A percentile compares a stretch with the other conserved stretches of the same genome.
phyloP scores from a whole-genome alignment of 2,113 vertebrate species.

The Upupa epops region DNA sequence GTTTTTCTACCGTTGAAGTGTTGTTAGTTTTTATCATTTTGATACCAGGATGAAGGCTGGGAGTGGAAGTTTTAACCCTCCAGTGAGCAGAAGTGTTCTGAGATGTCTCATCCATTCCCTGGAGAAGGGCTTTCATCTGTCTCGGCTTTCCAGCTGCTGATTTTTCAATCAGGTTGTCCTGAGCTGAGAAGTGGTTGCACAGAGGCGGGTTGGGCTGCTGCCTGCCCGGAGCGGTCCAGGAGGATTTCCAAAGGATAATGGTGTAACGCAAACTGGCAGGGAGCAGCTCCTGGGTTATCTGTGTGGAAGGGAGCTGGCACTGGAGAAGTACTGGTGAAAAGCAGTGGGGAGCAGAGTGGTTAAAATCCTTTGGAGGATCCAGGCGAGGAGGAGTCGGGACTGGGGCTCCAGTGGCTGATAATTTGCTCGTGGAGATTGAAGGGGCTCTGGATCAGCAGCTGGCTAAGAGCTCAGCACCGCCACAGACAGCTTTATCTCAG shows the following conservation, averaged over 20 bases:
- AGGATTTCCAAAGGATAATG: constrained; percentile 29
- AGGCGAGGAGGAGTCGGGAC: not conserved
- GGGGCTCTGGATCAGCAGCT: not conserved
- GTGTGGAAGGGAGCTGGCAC: not conserved
- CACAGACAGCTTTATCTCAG: not conserved
- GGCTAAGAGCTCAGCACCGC: not conserved
- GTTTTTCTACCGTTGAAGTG: not conserved
- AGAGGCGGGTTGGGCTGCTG: not conserved
- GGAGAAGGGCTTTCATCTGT: constrained; percentile 12
- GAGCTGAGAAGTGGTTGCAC: not conserved
- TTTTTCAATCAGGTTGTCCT: constrained; percentile 49
- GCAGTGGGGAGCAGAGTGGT: not conserved
- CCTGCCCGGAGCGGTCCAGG: not conserved
- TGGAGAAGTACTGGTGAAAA: not conserved
- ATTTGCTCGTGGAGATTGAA: not conserved
- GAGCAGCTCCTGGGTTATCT: not conserved
- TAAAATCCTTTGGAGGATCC: not conserved
- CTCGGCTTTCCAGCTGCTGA: constrained; percentile 33
- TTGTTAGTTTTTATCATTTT: not conserved
- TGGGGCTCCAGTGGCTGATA: not conserved
- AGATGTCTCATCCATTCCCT: not conserved
- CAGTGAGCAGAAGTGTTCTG: not conserved
- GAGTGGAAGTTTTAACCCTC: not conserved
- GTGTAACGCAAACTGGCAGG: not conserved
- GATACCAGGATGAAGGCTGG: not conserved